Evolutionary conservation across 2,888 invertebrate genomes (phyloP), one percentile per base, ranked within the genome.

Genomic region (Ommatoiulus sabulosus): DNA sequence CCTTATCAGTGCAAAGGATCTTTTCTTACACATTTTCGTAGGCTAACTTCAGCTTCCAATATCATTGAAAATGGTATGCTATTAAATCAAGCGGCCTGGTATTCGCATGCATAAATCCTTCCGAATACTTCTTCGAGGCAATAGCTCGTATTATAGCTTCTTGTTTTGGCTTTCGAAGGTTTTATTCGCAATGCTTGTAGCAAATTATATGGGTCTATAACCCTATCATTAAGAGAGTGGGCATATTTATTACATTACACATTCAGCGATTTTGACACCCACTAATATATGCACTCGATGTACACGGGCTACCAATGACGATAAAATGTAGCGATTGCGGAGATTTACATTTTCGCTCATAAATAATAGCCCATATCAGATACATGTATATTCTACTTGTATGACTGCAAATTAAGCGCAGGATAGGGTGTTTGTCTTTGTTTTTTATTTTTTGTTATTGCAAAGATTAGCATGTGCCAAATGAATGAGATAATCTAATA

Each of bases 1-100:
- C 10, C 72, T 72, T 72, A 72, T 72, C 72, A 72, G 72, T 24
- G 72, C 8, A 72, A 20, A 72, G 10, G 20, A 72, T 72, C 72
- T 72, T 72, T 24, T 72, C 20, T 72, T 72, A 10, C 72, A 72
- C 72, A 72, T 72, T 8, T 72, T 72, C 24, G 72, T 10, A 72
- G 72, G 24, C 72, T 72, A 72, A 72, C 72, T 72, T 72, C 72
- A 20, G 72, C 72, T 72, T 20, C 72, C 72, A 72, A 72, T 72
- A 72, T 72, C 72, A 72, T 72, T 72, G 72, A 72, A 72, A 72
- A 72, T 72, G 72, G 72, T 72, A 72, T 72, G 72, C 72, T 72
- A 72, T 72, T 72, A 72, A 72, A 72, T 72, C 72, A 72, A 72
- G 72, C 72, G 72, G 72, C 72, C 20, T 72, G 72, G 72, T 72